Evolutionary conservation across 2,888 invertebrate species (phyloP).

Genomic region (Cryptophagus acutangulus): DNA sequence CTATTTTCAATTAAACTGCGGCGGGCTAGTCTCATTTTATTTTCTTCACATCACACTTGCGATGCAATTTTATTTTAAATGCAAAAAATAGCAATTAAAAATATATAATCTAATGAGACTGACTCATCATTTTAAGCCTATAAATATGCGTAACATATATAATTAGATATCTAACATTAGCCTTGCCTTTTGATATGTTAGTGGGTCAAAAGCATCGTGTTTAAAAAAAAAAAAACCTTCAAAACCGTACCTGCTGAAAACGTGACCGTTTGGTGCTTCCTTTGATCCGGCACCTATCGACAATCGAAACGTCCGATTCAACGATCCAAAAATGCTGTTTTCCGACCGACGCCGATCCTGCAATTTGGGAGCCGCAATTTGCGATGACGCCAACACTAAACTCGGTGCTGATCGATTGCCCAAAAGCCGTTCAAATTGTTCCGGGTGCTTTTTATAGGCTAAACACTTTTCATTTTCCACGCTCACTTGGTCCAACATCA

Average conservation of each 20-base stretch:
- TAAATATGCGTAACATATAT: too few species aligned
- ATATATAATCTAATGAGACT: too few species aligned
- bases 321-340: slow-evolving; percentile 51
- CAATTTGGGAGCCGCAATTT: slow-evolving; percentile 20
- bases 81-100: too few species aligned
- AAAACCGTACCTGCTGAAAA: slow-evolving; percentile 37
- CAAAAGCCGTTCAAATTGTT: slow-evolving; percentile 10
- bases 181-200: too few species aligned
- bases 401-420: slow-evolving; percentile 29
- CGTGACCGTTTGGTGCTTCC: slow-evolving; percentile 33
- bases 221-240: too few species aligned
- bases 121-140: too few species aligned
- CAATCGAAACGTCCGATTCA: slow-evolving; percentile 52
- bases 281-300: slow-evolving; percentile 48
- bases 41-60: too few species aligned
- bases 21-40: too few species aligned
- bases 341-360: slow-evolving; percentile 37
- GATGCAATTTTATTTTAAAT: too few species aligned
- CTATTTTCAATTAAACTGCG: too few species aligned
- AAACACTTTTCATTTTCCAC: not conserved
- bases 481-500: slow-evolving; percentile 3
- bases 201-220: not conserved
- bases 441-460: not conserved
- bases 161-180: too few species aligned
- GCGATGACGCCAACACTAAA: slow-evolving; percentile 26